Conservation (phyloP, 1,140 invertebrate species). For the Rhopalosiphum maidis region DNA sequence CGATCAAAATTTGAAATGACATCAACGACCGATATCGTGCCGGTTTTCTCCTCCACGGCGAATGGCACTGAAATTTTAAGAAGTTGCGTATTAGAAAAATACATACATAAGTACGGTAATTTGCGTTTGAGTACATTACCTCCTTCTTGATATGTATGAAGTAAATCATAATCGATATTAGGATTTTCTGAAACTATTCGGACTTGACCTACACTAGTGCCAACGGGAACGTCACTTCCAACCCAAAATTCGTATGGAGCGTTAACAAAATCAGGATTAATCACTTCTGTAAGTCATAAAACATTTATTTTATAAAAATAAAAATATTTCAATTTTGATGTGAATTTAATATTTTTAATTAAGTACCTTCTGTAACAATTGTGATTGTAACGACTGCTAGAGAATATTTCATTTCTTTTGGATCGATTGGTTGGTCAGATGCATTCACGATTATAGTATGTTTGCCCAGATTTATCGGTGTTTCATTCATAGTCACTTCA, state of each 20-base stretch:
- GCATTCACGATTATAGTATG: constrained; percentile 84
- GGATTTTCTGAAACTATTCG: constrained; percentile 69
- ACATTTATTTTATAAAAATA: background rate
- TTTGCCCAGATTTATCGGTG: constrained; percentile 70
- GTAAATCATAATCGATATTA: constrained; percentile 76
- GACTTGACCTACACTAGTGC: constrained; percentile 86
- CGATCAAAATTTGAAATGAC: constrained; percentile 74
- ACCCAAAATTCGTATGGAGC: constrained; percentile 91
- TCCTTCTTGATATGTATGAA: constrained; percentile 82
- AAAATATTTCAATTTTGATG: background rate
- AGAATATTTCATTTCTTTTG: constrained; percentile 79
- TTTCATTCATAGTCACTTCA: constrained; percentile 73
- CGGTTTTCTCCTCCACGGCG: constrained; percentile 85
- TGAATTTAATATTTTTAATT: background rate
- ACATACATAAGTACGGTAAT: background rate
- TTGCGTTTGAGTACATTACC: constrained; percentile 64
- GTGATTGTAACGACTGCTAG: constrained; percentile 83
- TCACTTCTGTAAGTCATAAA: background rate
- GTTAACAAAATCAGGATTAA: constrained; percentile 71
- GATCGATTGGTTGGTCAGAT: constrained; percentile 79
- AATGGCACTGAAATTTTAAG: constrained; percentile 74
- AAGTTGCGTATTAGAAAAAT: background rate
- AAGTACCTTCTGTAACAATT: constrained; percentile 65
- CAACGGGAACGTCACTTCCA: constrained; percentile 79
- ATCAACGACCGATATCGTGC: constrained; percentile 84